phyloP scores from a whole-genome alignment of 2,797 vertebrate species.

The Margarornis squamiger region DNA sequence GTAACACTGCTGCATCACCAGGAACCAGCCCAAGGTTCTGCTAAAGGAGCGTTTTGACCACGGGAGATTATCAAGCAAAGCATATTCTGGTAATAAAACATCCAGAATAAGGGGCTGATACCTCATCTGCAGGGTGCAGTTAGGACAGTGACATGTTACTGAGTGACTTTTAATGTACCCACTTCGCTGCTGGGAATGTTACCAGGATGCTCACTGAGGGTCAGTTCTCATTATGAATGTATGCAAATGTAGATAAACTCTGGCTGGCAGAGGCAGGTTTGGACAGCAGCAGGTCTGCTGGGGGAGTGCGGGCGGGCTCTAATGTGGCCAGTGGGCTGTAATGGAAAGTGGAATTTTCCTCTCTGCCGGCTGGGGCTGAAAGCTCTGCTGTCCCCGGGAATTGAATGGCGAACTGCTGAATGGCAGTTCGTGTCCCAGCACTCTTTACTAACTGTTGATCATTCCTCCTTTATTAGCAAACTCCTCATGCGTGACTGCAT shows the following conservation, averaged over 20 bases:
- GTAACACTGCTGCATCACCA: background rate
- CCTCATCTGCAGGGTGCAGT: background rate
- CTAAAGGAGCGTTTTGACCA: background rate
- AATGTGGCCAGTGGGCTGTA: slow-evolving; percentile 2
- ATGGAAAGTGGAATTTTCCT: slow-evolving; percentile 60
- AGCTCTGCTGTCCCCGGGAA: slow-evolving; percentile 2
- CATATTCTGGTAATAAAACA: background rate
- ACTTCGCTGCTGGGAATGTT: background rate
- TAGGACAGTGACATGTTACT: background rate
- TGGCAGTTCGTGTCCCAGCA: background rate
- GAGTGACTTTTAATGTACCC: background rate
- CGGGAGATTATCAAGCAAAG: background rate
- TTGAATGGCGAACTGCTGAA: background rate
- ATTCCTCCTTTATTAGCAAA: slow-evolving; percentile 2
- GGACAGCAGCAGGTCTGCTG: background rate
- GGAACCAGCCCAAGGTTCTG: background rate
- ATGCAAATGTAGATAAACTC: background rate
- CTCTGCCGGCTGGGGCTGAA: background rate
- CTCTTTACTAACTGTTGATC: background rate
- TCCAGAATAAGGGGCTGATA: background rate
- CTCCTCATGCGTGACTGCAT: background rate
- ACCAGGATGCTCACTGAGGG: background rate
- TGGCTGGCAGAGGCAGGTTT: slow-evolving; percentile 11
- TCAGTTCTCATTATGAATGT: background rate
- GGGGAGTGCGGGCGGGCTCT: background rate